phyloP scores from a whole-genome alignment of 1,140 invertebrate species.

The Drosophila lowei region DNA sequence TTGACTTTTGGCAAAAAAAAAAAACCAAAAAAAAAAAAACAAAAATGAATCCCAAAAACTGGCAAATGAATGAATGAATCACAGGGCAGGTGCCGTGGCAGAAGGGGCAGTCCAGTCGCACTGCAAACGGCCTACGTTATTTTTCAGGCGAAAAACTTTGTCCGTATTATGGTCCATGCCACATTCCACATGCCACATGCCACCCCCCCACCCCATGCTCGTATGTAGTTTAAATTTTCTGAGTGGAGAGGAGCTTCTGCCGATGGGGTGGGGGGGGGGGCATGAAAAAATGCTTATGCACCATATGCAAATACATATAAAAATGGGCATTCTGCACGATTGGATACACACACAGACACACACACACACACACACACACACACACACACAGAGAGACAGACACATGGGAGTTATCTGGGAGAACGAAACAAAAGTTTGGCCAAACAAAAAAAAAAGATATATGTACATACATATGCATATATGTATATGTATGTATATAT shows the following conservation, averaged over 20 bases:
- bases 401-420: conserved; percentile 43
- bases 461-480: conserved; percentile 3
- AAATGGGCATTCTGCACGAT: conserved; percentile 76
- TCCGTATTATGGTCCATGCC: conserved; percentile 36
- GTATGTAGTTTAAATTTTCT: conserved; percentile 29
- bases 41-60: conserved; percentile 19
- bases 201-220: neutral
- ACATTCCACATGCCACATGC: neutral
- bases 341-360: conserved; percentile 50
- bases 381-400: conserved; percentile 16
- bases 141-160: conserved; percentile 49
- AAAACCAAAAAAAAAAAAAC: neutral
- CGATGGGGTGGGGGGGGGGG: neutral
- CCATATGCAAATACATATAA: conserved; percentile 73
- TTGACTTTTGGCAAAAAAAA: conserved; percentile 68
- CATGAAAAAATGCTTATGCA: conserved; percentile 78
- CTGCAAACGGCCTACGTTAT: conserved; percentile 23
- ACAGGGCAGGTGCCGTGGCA: conserved; percentile 3
- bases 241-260: conserved; percentile 11
- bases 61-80: conserved; percentile 29
- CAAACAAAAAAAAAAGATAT: conserved; percentile 40
- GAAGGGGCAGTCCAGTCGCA: too few species aligned
- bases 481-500: conserved; percentile 23
- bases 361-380: conserved; percentile 23
- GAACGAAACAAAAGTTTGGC: conserved; percentile 67